Percentiles rank a stretch among this genome's conserved stretches.
These are phyloP conservation scores for Sceloporus tristichus DNA, from an alignment of 2,113 vertebrate species.

Conservation along the genomic window DNA sequence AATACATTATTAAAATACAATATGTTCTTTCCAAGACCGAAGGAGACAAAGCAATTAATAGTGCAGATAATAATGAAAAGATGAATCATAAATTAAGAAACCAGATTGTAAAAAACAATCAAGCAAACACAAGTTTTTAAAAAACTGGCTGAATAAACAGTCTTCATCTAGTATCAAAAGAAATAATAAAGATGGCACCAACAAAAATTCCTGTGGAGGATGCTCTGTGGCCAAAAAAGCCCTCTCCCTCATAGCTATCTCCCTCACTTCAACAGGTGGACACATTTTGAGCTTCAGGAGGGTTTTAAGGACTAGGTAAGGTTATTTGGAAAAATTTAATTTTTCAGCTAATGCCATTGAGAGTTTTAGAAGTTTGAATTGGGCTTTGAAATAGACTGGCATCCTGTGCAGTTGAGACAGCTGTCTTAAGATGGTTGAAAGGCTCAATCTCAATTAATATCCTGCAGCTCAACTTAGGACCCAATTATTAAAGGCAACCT, in stretches of 20 bases:
- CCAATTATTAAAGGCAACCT: background rate
- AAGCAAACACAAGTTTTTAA: background rate
- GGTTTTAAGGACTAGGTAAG: background rate
- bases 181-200: background rate
- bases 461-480: background rate
- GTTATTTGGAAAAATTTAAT: background rate
- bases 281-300: background rate
- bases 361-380: background rate
- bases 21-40: background rate
- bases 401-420: background rate
- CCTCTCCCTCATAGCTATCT: background rate
- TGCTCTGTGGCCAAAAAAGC: background rate
- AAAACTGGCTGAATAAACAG: background rate
- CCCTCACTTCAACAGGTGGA: background rate
- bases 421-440: background rate
- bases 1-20: background rate
- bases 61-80: background rate
- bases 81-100: background rate
- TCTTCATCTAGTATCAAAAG: background rate
- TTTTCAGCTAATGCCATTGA: background rate
- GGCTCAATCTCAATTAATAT: conserved; percentile 1
- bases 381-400: background rate
- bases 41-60: background rate
- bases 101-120: background rate
- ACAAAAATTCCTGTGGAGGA: background rate